Evolutionary conservation across 2,113 vertebrate genomes (phyloP), one percentile per base, ranked within the genome.

Genomic region (Alaudala cheleensis): DNA sequence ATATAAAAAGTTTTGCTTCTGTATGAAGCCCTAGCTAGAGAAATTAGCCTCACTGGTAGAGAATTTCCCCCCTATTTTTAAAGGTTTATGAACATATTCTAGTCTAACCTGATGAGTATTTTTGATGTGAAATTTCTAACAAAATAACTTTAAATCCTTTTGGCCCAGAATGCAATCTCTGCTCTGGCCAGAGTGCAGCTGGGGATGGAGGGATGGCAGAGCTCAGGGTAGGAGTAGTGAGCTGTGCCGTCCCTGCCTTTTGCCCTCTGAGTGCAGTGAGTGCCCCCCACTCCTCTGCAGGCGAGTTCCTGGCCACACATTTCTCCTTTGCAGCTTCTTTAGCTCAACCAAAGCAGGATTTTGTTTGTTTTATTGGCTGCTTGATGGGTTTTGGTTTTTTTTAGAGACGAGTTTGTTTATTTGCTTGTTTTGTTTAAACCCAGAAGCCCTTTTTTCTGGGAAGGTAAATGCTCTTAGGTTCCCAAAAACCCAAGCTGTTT

Each of bases 301-400:
- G 12, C 0, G 0, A 19, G 2, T 11, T 34, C 33, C 81, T 66
- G 22, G 39, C 25, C 51, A 17, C 18, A 5, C 1, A 0, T 62
- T 72, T 31, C 39, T 26, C 16, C 6, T 44, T 45, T 81, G 34
- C 40, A 88, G 16, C 25, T 39, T 14, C 54, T 53, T 6, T 44
- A 45, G 15, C 45, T 57, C 33, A 34, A 10, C 5, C 34, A 44
- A 16, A 66, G 26, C 6, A 83, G 14, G 19, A 10, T 12, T 56
- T 50, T 17, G 5, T 17, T 69, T 33, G 6, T 25, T 61, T 65
- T 24, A 6, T 37, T 61, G 5, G 2, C 20, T 61, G 34, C 7
- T 37, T 37, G 37, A 37, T 37, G 37, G 37, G 37, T 10, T 15
- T 15, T 44, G 37, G 37, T 61, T 1, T 6, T 5, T 45, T 37